phyloP scores from a whole-genome alignment of 1,140 invertebrate species.

The Cecropterus lyciades region DNA sequence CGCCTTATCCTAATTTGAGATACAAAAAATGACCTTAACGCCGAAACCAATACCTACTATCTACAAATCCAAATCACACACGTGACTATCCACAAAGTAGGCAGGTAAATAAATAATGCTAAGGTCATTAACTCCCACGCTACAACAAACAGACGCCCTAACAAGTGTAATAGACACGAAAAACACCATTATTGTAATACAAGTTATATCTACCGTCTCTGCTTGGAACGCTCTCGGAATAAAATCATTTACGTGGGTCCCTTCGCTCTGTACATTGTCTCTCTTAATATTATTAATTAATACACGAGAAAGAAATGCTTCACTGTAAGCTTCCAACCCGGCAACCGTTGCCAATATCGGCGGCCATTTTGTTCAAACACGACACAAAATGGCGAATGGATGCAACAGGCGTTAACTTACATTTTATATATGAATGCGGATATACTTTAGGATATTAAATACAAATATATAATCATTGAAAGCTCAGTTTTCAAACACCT shows the following conservation, averaged over 20 bases:
- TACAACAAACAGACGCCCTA: constrained; percentile 52
- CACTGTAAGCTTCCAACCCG: constrained; percentile 29
- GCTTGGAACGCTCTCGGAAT: constrained; percentile 50
- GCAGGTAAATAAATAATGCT: constrained; percentile 36
- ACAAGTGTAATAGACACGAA: constrained; percentile 68
- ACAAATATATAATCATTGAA: constrained; percentile 71
- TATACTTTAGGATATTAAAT: constrained; percentile 51
- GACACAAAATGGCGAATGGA: constrained; percentile 41
- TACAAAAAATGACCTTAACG: constrained; percentile 48
- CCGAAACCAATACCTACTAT: constrained; percentile 29
- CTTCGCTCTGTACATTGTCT: constrained; percentile 47
- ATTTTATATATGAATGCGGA: constrained; percentile 39
- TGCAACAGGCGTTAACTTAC: constrained; percentile 30
- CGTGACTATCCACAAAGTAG: constrained; percentile 7
- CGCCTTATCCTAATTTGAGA: constrained; percentile 56
- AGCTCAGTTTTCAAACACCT: constrained; percentile 80
- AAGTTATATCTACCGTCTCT: constrained; percentile 40
- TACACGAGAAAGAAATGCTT: constrained; percentile 23
- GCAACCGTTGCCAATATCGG: constrained; percentile 34
- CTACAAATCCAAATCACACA: constrained; percentile 35
- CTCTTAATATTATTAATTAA: constrained; percentile 30
- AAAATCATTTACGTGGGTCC: constrained; percentile 61
- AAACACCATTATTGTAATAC: constrained; percentile 51
- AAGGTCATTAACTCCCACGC: constrained; percentile 48
- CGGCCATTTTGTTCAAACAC: constrained; percentile 38